Percentiles rank a stretch among this genome's conserved stretches.
Evolutionary conservation across 2,113 vertebrate genomes (phyloP).

Genomic region (Arizona elegans): DNA sequence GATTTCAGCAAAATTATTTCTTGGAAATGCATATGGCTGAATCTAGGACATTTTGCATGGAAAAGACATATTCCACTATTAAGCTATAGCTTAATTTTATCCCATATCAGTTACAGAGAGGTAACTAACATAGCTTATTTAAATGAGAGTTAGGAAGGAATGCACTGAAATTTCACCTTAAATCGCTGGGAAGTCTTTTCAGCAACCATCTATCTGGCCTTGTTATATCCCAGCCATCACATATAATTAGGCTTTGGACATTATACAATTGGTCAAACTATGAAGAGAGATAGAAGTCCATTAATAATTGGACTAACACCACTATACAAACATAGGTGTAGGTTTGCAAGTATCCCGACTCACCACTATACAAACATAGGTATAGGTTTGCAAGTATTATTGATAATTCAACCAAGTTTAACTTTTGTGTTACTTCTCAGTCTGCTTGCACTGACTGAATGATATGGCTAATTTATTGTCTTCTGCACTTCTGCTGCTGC

Average conservation of each 20-base stretch:
- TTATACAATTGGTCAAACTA: not conserved
- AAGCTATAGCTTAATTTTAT: not conserved
- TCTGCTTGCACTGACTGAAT: conserved; percentile 45
- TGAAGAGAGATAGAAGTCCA: not conserved
- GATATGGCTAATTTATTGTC: conserved; percentile 46
- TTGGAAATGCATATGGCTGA: not conserved
- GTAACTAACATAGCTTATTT: not conserved
- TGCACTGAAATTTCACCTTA: not conserved
- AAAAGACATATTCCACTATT: not conserved
- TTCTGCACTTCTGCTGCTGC: conserved; percentile 79
- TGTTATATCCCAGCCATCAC: not conserved
- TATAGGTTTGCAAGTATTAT: conserved; percentile 1
- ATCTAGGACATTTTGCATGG: not conserved
- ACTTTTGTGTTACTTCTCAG: conserved; percentile 25
- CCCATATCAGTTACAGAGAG: not conserved
- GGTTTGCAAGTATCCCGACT: not conserved
- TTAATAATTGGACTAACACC: not conserved
- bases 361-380: too few relatives aligned
- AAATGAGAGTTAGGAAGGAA: not conserved
- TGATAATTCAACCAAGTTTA: not conserved
- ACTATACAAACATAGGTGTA: not conserved
- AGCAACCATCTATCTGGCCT: not conserved
- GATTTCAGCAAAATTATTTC: not conserved
- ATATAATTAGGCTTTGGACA: not conserved
- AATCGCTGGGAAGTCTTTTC: not conserved